These are phyloP conservation scores for Agonum fuliginosum DNA, from an alignment of 2,888 invertebrate species.

Conservation along the genomic window DNA sequence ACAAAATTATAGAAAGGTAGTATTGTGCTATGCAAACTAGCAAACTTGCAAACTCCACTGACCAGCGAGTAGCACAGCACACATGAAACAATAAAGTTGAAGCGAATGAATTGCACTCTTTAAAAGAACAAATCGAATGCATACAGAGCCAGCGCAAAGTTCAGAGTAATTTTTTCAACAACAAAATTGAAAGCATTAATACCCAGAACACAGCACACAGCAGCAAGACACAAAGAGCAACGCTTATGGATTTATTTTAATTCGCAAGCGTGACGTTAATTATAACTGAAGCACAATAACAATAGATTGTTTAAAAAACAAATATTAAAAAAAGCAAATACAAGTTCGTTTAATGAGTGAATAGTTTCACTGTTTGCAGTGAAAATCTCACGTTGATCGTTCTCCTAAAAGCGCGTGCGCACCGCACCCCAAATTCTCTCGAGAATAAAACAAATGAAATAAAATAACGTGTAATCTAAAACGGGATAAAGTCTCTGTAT, in stretches of 20 bases:
- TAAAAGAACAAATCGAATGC: constrained; percentile 18
- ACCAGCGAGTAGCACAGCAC: too few relatives aligned
- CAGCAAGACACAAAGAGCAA: too few relatives aligned
- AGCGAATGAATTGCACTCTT: constrained; percentile 1
- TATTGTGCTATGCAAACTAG: not conserved
- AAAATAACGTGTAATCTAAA: constrained; percentile 57
- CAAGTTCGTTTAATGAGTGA: constrained; percentile 42
- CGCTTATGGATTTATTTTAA: constrained; percentile 28
- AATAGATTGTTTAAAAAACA: constrained; percentile 32
- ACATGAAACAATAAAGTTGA: constrained; percentile 15
- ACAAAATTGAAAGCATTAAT: constrained; percentile 13
- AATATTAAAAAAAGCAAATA: constrained; percentile 33
- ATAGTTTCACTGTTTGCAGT: constrained; percentile 48
- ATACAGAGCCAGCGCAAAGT: constrained; percentile 14
- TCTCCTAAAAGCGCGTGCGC: constrained; percentile 6
- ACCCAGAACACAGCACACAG: not conserved
- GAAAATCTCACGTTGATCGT: constrained; percentile 16
- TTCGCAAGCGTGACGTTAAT: constrained; percentile 4
- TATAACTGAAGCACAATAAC: constrained; percentile 40
- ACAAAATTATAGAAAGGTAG: not conserved
- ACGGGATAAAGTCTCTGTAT: constrained; percentile 46
- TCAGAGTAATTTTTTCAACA: constrained; percentile 19
- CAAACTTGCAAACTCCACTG: too few relatives aligned
- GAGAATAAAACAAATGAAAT: constrained; percentile 56
- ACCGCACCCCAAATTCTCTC: constrained; percentile 41